Base-by-base conservation (phyloP, 2,888 invertebrate genomes). In the Dasysyrphus tricinctus region DNA sequence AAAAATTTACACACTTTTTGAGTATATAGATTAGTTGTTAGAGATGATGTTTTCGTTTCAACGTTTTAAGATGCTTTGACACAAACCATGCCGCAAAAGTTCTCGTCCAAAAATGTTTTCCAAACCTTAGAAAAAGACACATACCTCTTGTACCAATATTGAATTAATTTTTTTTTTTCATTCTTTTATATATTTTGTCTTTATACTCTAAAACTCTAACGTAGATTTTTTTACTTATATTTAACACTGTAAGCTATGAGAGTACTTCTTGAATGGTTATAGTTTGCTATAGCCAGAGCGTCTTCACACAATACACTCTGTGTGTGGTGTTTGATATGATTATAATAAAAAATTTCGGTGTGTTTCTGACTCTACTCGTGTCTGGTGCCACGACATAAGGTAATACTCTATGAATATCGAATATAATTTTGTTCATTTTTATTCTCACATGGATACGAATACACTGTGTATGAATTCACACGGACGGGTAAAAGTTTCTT, bases 51-150 rank as follows among this genome's bases (percentile, higher is more conserved):
- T 92, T 91, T 91, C 93, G 91, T 92, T 92, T 90, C 93, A 91
- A 93, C 93, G 93, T 92, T 92, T 93, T 92, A 91, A 91, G 91
- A 92, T 92, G 92, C 92, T 93, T 92, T 93, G 93, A 93, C 91
- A 90, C 90, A 88, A 54, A 51, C 37, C 88, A 88, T 88, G 88
- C 90, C 89, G 90, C 89, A 90, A 86, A 89, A 85, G 87, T 88
- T 80, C 8, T 54, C 8, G 88, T 88, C 86, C 88, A 88, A 88
- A 88, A 88, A 88, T 54, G 19, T 39, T 88, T 88, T 78, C 85
- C 80, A 84, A 24, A 75, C 78, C 67, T 47, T 67, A 37, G 61
- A 80, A 67, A 84, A 77, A 72, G 67, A 61, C 73, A 77, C 61
- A 47, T 54, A 57, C 59, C 51, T 77, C n/a, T n/a, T n/a, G n/a